phyloP scores from a whole-genome alignment of 2,113 vertebrate genomes.

The Cygnus atratus region DNA sequence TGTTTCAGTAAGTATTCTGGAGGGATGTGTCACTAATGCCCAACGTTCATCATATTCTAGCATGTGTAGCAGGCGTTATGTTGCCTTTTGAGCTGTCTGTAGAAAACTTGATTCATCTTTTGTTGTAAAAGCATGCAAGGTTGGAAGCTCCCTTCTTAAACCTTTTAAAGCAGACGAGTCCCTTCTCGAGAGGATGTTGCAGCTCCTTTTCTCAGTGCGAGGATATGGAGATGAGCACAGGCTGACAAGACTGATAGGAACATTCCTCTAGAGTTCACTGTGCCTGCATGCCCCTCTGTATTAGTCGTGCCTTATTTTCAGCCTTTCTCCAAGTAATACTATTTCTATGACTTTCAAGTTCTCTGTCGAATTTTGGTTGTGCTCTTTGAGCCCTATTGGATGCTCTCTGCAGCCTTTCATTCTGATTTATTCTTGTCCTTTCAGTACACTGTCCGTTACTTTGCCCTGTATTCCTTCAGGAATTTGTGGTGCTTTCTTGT shows the following conservation, averaged over 20 bases:
- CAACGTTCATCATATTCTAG: not conserved
- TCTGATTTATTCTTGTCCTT: not conserved
- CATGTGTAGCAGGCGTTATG: not conserved
- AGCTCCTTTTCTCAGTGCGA: not conserved
- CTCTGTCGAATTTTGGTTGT: not conserved
- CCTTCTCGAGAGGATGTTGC: not conserved
- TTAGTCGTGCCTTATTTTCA: not conserved
- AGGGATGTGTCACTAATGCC: not conserved
- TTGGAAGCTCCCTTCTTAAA: not conserved
- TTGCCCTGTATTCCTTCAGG: not conserved
- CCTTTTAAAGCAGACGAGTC: not conserved
- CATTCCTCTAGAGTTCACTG: not conserved
- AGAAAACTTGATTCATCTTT: not conserved
- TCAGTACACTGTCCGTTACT: not conserved
- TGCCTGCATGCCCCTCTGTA: not conserved
- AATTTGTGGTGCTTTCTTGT: not conserved
- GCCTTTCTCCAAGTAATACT: accelerated
- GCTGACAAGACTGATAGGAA: not conserved
- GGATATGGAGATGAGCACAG: not conserved
- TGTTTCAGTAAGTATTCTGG: not conserved
- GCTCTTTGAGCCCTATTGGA: not conserved
- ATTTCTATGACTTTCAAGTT: not conserved
- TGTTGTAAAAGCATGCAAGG: not conserved
- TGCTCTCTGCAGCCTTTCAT: not conserved
- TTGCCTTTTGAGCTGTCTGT: not conserved